A percentile compares a stretch with the other conserved stretches of the same genome.
Conservation (phyloP, 2,888 invertebrate species). For the Platycheirus albimanus region DNA sequence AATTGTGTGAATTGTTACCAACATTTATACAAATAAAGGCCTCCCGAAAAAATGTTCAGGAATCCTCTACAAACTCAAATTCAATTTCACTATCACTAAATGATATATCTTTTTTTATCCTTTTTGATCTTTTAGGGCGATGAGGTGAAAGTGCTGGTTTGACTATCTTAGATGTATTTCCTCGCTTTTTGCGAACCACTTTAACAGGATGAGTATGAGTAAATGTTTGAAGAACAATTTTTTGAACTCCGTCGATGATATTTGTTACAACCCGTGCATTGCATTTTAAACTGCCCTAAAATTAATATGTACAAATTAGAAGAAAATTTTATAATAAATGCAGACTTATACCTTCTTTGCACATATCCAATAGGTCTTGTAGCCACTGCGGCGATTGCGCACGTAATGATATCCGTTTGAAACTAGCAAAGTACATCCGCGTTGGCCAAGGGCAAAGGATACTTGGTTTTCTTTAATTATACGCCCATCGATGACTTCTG, state of each 20-base stretch:
- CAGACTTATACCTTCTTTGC: conserved; percentile 81
- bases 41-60: no score
- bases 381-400: conserved; percentile 81
- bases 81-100: not conserved
- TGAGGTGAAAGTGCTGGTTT: not conserved
- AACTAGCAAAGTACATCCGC: conserved; percentile 80
- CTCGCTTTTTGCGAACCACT: conserved; percentile 79
- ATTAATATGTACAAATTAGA: conserved; percentile 4
- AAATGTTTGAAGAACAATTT: conserved; percentile 81
- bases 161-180: not conserved
- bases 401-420: conserved; percentile 81
- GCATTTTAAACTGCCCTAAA: conserved; percentile 82
- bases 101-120: not conserved
- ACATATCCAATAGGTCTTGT: conserved; percentile 83
- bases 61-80: not conserved
- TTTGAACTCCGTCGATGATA: conserved; percentile 81
- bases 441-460: conserved; percentile 79
- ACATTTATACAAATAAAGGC: no score
- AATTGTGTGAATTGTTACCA: no score
- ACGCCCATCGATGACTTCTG: conserved; percentile 58
- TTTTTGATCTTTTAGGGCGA: conserved; percentile 15
- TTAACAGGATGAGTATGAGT: conserved; percentile 80
- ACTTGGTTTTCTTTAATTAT: conserved; percentile 77
- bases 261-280: conserved; percentile 82
- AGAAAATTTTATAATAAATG: not conserved